Base-by-base conservation (phyloP, 2,888 invertebrate genomes). In the Empis stercorea region DNA sequence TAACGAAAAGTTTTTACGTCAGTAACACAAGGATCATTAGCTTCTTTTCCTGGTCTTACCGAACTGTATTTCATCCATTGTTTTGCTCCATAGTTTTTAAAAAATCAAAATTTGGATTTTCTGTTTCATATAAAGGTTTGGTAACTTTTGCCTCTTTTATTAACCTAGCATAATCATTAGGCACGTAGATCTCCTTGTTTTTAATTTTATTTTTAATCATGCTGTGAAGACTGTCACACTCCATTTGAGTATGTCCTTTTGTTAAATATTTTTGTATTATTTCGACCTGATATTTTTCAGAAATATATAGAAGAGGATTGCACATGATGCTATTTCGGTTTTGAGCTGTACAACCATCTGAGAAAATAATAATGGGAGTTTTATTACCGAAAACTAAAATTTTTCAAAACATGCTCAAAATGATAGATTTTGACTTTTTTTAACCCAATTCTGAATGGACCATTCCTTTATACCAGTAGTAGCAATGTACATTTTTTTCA, bases 131-230 rank as follows among this genome's bases (percentile, higher is more conserved):
- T n/a, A n/a, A 20, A 20, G 30, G 45, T 45, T 45, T 7, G 16
- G 38, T 45, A 9, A 45, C 45, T 40, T 43, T 44, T 40, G 40
- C 40, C 11, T 30, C 44, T 13, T 37, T 40, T 15, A 44, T 47
- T 13, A 44, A 16, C 7, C 44, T 39, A 7, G 30, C 17, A 34
- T 47, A 47, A 32, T 47, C 44, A 17, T 47, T 44, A 20, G 47
- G 47, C 11, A 44, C 14, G 17, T 44, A 44, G 10, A 48, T 48
- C n/a, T 41, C 30, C 34, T 48, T 48, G 17, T 45, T 36, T 38
- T 45, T 41, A 4, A 48, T 4, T 27, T 44, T 48, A 3, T 38
- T 32, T 30, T 48, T 43, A 39, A 48, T 45, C 30, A 34, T 38
- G 34, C 36, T 41, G 42, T 48, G 45, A 1, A 45, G 44, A 44